phyloP scores from a whole-genome alignment of 2,113 vertebrate genomes.

The Gracilinanus agilis region DNA sequence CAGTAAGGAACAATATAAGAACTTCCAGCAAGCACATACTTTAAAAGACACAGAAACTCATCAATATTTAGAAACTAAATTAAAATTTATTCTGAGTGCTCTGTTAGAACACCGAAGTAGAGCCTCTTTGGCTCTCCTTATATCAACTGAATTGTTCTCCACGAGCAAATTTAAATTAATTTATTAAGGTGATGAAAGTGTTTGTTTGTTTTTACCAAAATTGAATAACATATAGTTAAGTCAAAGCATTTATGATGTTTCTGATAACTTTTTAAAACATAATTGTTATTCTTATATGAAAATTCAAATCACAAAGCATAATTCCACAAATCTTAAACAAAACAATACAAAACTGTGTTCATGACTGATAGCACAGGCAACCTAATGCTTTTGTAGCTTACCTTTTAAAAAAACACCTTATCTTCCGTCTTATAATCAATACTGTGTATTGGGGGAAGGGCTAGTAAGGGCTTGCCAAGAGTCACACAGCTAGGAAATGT shows the following conservation, averaged over 20 bases:
- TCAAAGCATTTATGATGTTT: neutral
- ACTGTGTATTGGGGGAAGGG: too few species aligned
- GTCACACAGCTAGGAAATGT: too few species aligned
- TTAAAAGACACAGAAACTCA: neutral
- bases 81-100: neutral
- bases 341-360: neutral
- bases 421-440: too few species aligned
- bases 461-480: too few species aligned
- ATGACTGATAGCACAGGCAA: neutral
- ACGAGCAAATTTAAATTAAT: neutral
- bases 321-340: neutral
- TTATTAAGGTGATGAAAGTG: neutral
- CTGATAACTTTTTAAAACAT: neutral
- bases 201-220: neutral
- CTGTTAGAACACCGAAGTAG: neutral
- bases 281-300: neutral
- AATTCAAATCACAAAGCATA: neutral
- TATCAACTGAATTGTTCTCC: neutral
- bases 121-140: neutral
- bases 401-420: neutral
- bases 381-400: neutral
- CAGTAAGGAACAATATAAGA: neutral
- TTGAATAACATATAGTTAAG: neutral
- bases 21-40: neutral
- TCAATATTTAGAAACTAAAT: constrained; percentile 17